These are phyloP conservation scores for Xestia xanthographa DNA, from an alignment of 2,888 invertebrate genomes.

Conservation along the genomic window DNA sequence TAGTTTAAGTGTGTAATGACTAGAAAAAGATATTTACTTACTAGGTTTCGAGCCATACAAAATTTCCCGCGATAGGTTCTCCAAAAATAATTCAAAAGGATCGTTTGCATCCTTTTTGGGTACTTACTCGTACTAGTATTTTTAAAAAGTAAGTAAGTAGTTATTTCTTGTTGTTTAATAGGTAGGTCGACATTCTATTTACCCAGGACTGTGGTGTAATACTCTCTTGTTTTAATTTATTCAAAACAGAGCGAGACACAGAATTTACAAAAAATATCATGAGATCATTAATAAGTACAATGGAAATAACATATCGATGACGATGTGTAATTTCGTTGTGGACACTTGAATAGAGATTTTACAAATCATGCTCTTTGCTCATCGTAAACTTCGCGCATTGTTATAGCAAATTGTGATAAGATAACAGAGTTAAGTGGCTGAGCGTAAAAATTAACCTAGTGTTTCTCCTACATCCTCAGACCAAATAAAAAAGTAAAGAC, in stretches of 20 bases:
- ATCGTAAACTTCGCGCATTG: constrained; percentile 35
- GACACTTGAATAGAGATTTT: constrained; percentile 53
- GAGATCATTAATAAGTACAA: constrained; percentile 30
- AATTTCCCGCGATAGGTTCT: too few species aligned
- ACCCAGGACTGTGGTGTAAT: background rate
- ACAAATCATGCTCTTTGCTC: constrained; percentile 49
- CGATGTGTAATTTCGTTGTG: constrained; percentile 41
- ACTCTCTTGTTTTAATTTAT: constrained; percentile 13
- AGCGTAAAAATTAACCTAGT: constrained; percentile 42
- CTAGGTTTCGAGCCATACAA: background rate
- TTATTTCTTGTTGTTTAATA: background rate
- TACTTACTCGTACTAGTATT: background rate
- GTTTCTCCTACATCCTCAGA: constrained; percentile 16
- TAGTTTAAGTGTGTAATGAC: background rate
- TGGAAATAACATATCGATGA: constrained; percentile 29
- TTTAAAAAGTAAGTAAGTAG: background rate
- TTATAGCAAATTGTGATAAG: constrained; percentile 56
- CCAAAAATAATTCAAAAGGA: background rate
- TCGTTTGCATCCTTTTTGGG: background rate
- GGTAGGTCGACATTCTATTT: constrained; percentile 12
- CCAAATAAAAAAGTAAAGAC: too few species aligned
- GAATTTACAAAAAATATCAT: background rate
- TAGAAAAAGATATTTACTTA: background rate
- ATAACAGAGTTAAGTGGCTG: constrained; percentile 50
- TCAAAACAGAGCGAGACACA: constrained; percentile 5